These are phyloP conservation scores for Protaetia brevitarsis DNA, from an alignment of 1,140 invertebrate species.

Conservation along the genomic window DNA sequence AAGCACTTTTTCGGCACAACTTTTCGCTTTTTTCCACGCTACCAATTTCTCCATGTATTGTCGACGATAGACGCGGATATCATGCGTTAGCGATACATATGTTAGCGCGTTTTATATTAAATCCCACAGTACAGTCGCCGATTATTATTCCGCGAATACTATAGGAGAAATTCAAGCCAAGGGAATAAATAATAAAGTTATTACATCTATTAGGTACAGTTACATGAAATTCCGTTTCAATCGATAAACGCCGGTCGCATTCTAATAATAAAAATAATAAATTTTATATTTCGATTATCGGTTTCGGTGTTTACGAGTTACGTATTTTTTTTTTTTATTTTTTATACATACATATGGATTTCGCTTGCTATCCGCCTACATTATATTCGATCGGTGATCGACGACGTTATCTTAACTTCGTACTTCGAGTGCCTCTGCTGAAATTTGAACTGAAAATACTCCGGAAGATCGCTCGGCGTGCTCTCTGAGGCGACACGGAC, in stretches of 20 bases:
- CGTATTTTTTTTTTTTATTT: neutral
- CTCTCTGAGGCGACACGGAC: neutral
- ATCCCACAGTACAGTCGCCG: slow-evolving; percentile 1
- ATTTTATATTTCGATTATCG: no score
- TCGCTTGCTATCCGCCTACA: neutral
- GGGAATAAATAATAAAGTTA: neutral
- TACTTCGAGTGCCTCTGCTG: neutral
- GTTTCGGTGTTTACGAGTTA: no score
- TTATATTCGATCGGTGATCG: no score
- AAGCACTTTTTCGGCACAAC: no score
- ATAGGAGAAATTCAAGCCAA: neutral
- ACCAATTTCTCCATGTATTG: no score
- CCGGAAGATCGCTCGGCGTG: neutral
- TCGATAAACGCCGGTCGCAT: no score
- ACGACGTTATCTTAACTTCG: slow-evolving; percentile 11
- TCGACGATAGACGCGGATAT: no score
- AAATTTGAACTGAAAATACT: slow-evolving; percentile 4
- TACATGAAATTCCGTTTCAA: no score
- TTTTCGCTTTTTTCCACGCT: no score
- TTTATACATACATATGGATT: neutral
- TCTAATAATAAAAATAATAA: no score
- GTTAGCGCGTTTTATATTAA: neutral
- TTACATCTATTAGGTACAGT: slow-evolving; percentile 13
- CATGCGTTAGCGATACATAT: neutral
- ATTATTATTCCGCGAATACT: neutral